Percentiles rank a stretch among this genome's conserved stretches.
phyloP scores from a whole-genome alignment of 2,888 invertebrate genomes.

The Pardosa pseudoannulata region DNA sequence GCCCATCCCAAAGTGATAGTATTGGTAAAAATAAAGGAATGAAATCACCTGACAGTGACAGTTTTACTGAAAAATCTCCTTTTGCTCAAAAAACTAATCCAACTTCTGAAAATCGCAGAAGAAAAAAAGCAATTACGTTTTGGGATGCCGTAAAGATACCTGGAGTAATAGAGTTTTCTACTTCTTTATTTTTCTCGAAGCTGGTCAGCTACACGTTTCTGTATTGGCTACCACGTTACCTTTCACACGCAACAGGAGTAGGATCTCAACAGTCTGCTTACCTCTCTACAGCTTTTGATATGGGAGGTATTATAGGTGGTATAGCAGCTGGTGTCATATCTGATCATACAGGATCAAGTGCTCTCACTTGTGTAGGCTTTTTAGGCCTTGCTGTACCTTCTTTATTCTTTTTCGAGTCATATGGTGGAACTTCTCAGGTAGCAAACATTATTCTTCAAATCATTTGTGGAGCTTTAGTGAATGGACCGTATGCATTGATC shows the following conservation, averaged over 20 bases:
- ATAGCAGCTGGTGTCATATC: constrained; percentile 90
- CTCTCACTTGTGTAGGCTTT: constrained; percentile 90
- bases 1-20: constrained; percentile 74
- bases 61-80: constrained; percentile 32
- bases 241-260: constrained; percentile 78
- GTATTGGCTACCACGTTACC: constrained; percentile 96
- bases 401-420: constrained; percentile 74
- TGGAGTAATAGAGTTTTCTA: constrained; percentile 93
- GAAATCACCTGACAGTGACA: background rate
- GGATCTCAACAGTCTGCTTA: constrained; percentile 78
- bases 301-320: constrained; percentile 93
- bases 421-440: constrained; percentile 50
- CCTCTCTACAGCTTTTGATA: constrained; percentile 79
- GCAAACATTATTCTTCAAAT: constrained; percentile 71
- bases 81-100: constrained; percentile 5
- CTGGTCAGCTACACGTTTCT: constrained; percentile 97
- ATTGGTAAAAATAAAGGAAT: constrained; percentile 75
- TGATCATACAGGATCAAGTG: constrained; percentile 88
- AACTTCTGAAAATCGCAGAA: constrained; percentile 15
- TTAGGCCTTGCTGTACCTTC: constrained; percentile 86
- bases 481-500: constrained; percentile 96
- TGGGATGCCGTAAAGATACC: constrained; percentile 89
- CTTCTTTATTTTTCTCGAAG: constrained; percentile 96
- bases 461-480: constrained; percentile 81
- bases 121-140: constrained; percentile 85